phyloP scores from a whole-genome alignment of 2,888 invertebrate species.

The Dasysyrphus tricinctus region DNA sequence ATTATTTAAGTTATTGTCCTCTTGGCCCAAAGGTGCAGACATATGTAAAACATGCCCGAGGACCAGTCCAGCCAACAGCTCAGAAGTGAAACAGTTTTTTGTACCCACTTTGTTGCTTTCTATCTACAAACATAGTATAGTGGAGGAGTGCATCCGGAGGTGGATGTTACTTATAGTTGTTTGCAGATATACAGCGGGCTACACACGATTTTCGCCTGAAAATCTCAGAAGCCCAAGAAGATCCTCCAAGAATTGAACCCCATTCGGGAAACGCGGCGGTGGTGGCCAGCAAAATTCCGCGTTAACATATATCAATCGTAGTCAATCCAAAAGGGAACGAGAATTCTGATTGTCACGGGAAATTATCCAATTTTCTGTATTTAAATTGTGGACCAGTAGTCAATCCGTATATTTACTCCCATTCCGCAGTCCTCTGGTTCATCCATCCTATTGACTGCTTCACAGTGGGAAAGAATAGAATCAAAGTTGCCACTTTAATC shows the following conservation, averaged over 20 bases:
- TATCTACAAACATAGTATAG: constrained; percentile 39
- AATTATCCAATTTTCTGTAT: constrained; percentile 83
- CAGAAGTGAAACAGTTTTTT: constrained; percentile 74
- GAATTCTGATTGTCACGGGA: constrained; percentile 82
- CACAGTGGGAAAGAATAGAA: background rate
- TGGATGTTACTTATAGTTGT: constrained; percentile 55
- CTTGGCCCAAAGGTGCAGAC: constrained; percentile 80
- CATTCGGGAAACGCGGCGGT: constrained; percentile 62
- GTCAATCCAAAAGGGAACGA: constrained; percentile 77
- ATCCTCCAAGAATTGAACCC: constrained; percentile 33
- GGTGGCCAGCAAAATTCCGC: constrained; percentile 61
- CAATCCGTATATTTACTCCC: constrained; percentile 13
- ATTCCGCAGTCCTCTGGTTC: background rate
- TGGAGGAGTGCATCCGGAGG: constrained; percentile 52
- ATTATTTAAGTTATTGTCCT: constrained; percentile 80
- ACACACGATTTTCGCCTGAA: constrained; percentile 72
- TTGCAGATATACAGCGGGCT: constrained; percentile 61
- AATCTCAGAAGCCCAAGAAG: constrained; percentile 46
- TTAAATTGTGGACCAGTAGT: constrained; percentile 79
- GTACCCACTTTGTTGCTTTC: constrained; percentile 67
- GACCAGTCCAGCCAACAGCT: constrained; percentile 77
- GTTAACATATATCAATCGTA: constrained; percentile 81
- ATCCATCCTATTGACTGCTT: background rate
- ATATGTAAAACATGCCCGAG: constrained; percentile 82
- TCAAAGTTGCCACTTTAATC: background rate